Conservation (phyloP, 2,113 vertebrate species). For the Antennarius striatus region DNA sequence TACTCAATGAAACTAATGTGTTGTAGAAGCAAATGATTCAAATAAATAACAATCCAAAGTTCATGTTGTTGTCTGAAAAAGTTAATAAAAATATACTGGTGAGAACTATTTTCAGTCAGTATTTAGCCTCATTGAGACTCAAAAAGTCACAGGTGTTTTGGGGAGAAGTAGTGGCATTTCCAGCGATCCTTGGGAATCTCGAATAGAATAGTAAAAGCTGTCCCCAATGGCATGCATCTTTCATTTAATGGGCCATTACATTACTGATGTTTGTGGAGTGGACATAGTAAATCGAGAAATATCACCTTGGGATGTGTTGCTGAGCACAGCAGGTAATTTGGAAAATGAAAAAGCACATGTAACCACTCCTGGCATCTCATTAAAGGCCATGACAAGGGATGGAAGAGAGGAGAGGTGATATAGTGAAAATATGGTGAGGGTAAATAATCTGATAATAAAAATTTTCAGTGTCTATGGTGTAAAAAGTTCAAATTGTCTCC, state of each 20-base stretch:
- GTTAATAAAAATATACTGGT: not conserved
- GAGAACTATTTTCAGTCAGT: not conserved
- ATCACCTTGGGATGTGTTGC: conserved; percentile 3
- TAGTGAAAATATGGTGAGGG: not conserved
- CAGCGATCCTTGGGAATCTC: not conserved
- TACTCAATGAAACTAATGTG: too few species aligned
- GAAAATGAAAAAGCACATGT: conserved; percentile 26
- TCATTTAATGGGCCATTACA: conserved; percentile 45
- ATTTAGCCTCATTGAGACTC: not conserved
- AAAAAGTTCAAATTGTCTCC: not conserved
- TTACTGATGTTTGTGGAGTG: conserved; percentile 14
- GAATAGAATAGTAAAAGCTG: not conserved
- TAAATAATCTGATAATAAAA: too few species aligned
- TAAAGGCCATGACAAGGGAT: conserved; percentile 39
- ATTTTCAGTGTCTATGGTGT: too few species aligned
- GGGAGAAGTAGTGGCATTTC: not conserved
- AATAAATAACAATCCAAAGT: conserved; percentile 1
- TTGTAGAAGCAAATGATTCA: too few species aligned
- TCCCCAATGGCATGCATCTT: not conserved
- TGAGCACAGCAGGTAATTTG: conserved; percentile 23
- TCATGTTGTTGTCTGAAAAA: conserved; percentile 1
- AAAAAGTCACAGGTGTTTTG: not conserved
- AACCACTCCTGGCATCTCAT: conserved; percentile 15
- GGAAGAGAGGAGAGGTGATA: conserved; percentile 2
- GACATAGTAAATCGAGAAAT: conserved; percentile 19